These are phyloP conservation scores for Temnopleurus reevesii DNA, from an alignment of 53 echinoderm and acorn worm species.

Conservation along the genomic window DNA sequence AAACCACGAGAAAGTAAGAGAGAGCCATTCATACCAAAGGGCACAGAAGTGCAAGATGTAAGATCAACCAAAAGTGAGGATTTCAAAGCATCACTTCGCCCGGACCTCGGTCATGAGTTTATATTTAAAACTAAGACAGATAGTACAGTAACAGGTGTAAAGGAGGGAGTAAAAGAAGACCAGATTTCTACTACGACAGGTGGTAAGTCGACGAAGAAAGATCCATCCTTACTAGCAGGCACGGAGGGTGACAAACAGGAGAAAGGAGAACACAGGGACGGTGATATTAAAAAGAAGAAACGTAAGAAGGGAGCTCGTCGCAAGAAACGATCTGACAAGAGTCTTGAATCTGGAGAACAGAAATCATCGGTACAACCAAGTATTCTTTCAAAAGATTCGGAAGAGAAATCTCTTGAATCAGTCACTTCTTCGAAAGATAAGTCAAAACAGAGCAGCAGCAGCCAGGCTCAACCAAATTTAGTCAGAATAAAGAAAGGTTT, in stretches of 20 bases:
- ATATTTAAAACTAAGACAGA: too few relatives aligned
- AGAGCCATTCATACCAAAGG: too few relatives aligned
- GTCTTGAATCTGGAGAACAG: neutral
- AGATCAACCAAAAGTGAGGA: too few relatives aligned
- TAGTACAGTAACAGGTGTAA: too few relatives aligned
- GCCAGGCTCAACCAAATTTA: neutral
- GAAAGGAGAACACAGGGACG: neutral
- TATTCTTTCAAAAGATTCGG: neutral
- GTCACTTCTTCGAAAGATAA: neutral
- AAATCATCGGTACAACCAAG: neutral
- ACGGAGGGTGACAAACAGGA: neutral
- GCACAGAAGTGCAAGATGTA: too few relatives aligned
- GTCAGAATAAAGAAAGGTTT: neutral
- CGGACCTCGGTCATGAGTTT: too few relatives aligned
- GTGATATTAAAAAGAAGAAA: neutral
- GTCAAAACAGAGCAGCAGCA: neutral
- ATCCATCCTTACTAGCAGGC: neutral
- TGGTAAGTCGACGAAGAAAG: too few relatives aligned
- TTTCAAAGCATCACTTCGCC: too few relatives aligned
- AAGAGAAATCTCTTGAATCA: neutral
- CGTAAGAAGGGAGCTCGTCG: neutral
- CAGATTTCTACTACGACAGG: too few relatives aligned
- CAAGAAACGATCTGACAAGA: neutral
- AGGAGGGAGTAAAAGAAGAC: too few relatives aligned
- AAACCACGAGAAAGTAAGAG: too few relatives aligned